Evolutionary conservation across 2,888 invertebrate genomes (phyloP).

Genomic region (Pyrrhosoma nymphula): DNA sequence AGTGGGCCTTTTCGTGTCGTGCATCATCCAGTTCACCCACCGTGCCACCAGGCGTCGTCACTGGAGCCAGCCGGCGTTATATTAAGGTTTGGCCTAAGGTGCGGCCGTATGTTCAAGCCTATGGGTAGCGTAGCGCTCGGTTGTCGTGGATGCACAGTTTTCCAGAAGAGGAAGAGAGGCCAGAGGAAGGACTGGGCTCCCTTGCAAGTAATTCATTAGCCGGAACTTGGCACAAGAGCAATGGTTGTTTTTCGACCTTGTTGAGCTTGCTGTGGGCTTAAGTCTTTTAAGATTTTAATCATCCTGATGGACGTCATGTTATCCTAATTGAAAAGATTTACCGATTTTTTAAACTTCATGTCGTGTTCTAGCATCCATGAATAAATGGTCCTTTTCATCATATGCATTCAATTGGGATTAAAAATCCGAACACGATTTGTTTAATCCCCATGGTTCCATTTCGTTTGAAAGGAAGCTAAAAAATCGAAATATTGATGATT

Average conservation of each 20-base stretch:
- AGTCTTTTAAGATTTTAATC: not conserved
- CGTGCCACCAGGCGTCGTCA: conserved; percentile 53
- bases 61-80: conserved; percentile 30
- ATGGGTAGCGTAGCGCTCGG: not conserved
- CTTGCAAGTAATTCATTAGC: not conserved
- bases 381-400: too few species aligned
- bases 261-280: not conserved
- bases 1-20: conserved; percentile 59
- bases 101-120: not conserved
- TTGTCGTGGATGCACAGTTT: not conserved
- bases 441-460: too few species aligned
- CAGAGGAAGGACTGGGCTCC: not conserved
- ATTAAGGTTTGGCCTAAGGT: conserved; percentile 51
- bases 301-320: not conserved
- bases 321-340: too few species aligned
- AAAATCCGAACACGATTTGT: too few species aligned
- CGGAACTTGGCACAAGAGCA: not conserved
- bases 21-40: conserved; percentile 47
- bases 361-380: too few species aligned
- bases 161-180: not conserved
- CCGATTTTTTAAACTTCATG: too few species aligned
- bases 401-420: too few species aligned
- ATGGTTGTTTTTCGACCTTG: not conserved
- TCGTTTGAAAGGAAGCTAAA: too few species aligned
- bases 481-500: too few species aligned